These are phyloP conservation scores for Teleogryllus occipitalis DNA, from an alignment of 1,140 invertebrate species.

Conservation along the genomic window DNA sequence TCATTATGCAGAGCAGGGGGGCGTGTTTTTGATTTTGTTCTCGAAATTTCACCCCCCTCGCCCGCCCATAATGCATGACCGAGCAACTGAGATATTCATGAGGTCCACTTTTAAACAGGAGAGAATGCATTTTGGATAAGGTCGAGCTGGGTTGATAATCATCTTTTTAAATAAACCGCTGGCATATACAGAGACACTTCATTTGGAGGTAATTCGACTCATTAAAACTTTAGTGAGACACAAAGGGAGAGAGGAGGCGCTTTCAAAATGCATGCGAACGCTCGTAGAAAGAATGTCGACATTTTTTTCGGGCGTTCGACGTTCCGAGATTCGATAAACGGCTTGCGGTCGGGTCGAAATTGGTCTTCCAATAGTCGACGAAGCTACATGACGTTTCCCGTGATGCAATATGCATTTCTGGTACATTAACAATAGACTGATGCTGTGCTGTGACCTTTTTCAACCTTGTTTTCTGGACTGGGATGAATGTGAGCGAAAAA, in stretches of 20 bases:
- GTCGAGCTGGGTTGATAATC: not conserved
- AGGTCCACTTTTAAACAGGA: not conserved
- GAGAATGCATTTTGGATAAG: not conserved
- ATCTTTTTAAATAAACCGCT: slow-evolving; percentile 5
- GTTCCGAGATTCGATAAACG: not conserved
- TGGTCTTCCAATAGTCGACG: not conserved
- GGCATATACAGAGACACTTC: not conserved
- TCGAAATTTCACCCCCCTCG: not conserved
- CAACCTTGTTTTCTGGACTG: too few species aligned
- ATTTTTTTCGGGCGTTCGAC: not conserved
- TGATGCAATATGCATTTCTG: not conserved
- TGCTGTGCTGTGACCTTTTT: too few species aligned
- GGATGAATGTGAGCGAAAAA: too few species aligned
- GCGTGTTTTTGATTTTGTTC: not conserved
- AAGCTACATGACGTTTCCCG: not conserved
- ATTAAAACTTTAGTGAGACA: not conserved
- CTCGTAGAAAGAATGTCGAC: not conserved
- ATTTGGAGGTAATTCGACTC: not conserved
- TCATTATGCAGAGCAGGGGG: not conserved
- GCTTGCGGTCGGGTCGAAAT: not conserved
- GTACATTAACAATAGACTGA: not conserved
- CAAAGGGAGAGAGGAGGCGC: not conserved
- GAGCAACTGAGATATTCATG: not conserved
- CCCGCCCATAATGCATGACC: not conserved
- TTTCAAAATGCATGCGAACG: not conserved